Evolutionary conservation across 53 echinoderm and acorn worm genomes (phyloP).

Genomic region (Hippasteria phrygiana): DNA sequence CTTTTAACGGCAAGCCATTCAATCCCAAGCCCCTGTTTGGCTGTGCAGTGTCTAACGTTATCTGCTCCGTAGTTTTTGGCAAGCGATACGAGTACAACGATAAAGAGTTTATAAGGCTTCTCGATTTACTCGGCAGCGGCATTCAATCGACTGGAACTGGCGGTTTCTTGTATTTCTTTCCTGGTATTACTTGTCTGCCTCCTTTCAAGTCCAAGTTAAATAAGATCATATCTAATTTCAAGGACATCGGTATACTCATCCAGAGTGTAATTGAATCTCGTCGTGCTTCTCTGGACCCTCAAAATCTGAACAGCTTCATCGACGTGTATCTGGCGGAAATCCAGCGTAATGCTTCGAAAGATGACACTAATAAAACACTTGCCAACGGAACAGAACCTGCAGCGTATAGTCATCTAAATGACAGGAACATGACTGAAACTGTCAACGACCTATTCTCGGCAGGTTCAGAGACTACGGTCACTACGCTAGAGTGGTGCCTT

Average conservation of each 20-base stretch:
- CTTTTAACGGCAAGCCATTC: conserved; percentile 32
- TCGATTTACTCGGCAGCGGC: not conserved
- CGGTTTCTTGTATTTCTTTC: not conserved
- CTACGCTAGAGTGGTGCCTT: not conserved
- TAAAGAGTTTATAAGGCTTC: conserved; percentile 13
- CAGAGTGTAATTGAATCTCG: not conserved
- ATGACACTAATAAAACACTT: too few species aligned
- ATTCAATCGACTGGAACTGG: not conserved
- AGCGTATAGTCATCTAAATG: too few species aligned
- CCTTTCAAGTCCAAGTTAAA: too few species aligned
- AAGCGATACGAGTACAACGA: conserved; percentile 62
- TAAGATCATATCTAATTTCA: too few species aligned
- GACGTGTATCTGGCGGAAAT: too few species aligned
- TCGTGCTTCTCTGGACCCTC: not conserved
- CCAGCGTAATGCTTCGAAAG: too few species aligned
- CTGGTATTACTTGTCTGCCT: too few species aligned
- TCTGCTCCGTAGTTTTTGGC: conserved; percentile 70
- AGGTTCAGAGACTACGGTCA: too few species aligned
- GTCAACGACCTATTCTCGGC: not conserved
- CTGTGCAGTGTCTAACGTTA: conserved; percentile 57
- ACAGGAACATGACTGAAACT: not conserved
- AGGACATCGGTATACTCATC: not conserved
- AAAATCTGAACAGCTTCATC: not conserved
- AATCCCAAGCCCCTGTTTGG: conserved; percentile 37
- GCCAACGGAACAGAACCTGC: too few species aligned